phyloP scores from a whole-genome alignment of 2,797 vertebrate genomes.

The Vipera ursinii region DNA sequence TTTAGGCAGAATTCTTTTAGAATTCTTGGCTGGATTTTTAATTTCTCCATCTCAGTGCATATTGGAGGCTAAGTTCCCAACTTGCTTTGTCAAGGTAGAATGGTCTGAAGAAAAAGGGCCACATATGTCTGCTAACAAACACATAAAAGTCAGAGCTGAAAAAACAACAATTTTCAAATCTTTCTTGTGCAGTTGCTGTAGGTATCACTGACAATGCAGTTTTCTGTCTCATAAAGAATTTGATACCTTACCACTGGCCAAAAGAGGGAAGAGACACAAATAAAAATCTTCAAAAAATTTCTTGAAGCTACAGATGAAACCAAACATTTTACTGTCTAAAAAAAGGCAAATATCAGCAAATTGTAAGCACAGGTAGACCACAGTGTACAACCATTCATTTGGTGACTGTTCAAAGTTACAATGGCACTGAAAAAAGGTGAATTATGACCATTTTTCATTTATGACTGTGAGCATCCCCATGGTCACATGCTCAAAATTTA shows the following conservation, averaged over 20 bases:
- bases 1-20: constrained; percentile 32
- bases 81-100: constrained; percentile 7
- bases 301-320: neutral
- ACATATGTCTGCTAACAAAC: neutral
- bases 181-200: neutral
- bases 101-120: neutral
- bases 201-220: neutral
- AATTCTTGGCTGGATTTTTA: constrained; percentile 45
- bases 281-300: neutral
- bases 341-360: neutral
- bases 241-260: neutral
- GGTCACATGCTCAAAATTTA: neutral
- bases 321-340: neutral
- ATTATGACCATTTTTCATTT: neutral
- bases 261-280: neutral
- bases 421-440: neutral
- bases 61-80: neutral
- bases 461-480: neutral
- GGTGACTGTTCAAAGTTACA: neutral
- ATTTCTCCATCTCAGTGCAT: constrained; percentile 43
- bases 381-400: neutral
- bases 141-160: neutral
- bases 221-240: neutral
- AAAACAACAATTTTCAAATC: neutral
- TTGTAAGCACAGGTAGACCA: neutral